Evolutionary conservation across 92 coral and sea anemone species (phyloP), one percentile per base, ranked within the genome.

Genomic region (Phenganax marumi): DNA sequence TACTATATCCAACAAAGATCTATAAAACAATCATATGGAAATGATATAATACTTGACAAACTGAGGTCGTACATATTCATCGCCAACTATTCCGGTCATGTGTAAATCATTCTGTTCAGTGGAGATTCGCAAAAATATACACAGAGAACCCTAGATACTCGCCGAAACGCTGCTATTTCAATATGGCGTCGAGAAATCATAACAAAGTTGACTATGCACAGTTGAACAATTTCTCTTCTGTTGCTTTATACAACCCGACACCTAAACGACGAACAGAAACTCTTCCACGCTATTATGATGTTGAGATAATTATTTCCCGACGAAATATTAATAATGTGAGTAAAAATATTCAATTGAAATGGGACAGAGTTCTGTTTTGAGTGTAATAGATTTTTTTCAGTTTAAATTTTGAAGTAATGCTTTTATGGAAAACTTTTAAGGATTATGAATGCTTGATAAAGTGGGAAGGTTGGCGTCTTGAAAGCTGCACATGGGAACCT

Each of bases 381-480:
- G 13, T 19, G 46, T 56, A 19, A 7, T 56, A 65, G 13, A 65
- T 12, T 12, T 22, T 65, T 12, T 65, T 19, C 25, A 65, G 26
- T 19, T 12, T 65, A 16, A 65, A 56, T 8, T 19, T 19, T 65
- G 1, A 65, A 7, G 21, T 26, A 14, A 65, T 65, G 12, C 21
- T 10, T 10, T 19, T 65, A 65, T 65, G 21, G 6, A 10, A 65
- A 65, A 19, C 71, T 12, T 19, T 65, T 12, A 54, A 54, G 61
- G 18, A 65, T 65, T 22, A 19, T 12, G 25, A 19, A 65, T 65
- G 21, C 21, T 22, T 19, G 21, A 26, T 19, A 1, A 19, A 19
- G 46, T 65, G 71, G 71, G 71, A 65, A 19, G 71, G 71, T 65
- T 65, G 71, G 71, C 46, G 5, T 11, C 71, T 65, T 22, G 71